Evolutionary conservation across 1,140 invertebrate genomes (phyloP).

Genomic region (Oryctes rhinoceros): DNA sequence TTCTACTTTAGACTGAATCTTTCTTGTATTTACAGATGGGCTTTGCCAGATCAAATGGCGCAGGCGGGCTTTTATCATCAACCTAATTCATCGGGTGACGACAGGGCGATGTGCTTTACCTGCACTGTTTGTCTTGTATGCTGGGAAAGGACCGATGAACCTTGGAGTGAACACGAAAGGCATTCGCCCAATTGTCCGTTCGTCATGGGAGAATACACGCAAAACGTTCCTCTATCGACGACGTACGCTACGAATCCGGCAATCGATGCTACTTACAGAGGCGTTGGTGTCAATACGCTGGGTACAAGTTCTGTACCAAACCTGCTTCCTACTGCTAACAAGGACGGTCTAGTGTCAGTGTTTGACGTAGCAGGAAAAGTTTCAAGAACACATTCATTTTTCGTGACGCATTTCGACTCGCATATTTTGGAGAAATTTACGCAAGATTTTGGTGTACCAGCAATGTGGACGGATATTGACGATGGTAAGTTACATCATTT

Average conservation of each 20-base stretch:
- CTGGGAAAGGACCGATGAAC: slow-evolving; percentile 96
- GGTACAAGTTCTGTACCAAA: slow-evolving; percentile 54
- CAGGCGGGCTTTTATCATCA: slow-evolving; percentile 96
- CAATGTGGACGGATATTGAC: slow-evolving; percentile 51
- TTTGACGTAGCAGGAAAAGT: slow-evolving; percentile 59
- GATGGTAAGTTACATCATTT: slow-evolving; percentile 46
- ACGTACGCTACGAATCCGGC: slow-evolving; percentile 90
- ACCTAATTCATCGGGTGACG: slow-evolving; percentile 86
- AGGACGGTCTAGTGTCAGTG: slow-evolving; percentile 59
- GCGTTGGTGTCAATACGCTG: slow-evolving; percentile 50
- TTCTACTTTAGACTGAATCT: neutral
- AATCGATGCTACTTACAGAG: slow-evolving; percentile 59
- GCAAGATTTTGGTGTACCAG: slow-evolving; percentile 56
- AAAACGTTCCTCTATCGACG: slow-evolving; percentile 92
- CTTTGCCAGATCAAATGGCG: slow-evolving; percentile 92
- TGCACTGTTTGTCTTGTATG: slow-evolving; percentile 92
- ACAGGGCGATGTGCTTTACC: slow-evolving; percentile 94
- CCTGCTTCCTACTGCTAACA: slow-evolving; percentile 54
- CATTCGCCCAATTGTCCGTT: slow-evolving; percentile 93
- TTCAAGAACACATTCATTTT: slow-evolving; percentile 58
- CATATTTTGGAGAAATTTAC: slow-evolving; percentile 58
- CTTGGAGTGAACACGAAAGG: slow-evolving; percentile 94
- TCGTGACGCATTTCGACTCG: slow-evolving; percentile 59
- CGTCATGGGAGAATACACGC: slow-evolving; percentile 92
- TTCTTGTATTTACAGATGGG: slow-evolving; percentile 75